These are phyloP conservation scores for Antennarius striatus DNA, from an alignment of 2,113 vertebrate species.

Conservation along the genomic window DNA sequence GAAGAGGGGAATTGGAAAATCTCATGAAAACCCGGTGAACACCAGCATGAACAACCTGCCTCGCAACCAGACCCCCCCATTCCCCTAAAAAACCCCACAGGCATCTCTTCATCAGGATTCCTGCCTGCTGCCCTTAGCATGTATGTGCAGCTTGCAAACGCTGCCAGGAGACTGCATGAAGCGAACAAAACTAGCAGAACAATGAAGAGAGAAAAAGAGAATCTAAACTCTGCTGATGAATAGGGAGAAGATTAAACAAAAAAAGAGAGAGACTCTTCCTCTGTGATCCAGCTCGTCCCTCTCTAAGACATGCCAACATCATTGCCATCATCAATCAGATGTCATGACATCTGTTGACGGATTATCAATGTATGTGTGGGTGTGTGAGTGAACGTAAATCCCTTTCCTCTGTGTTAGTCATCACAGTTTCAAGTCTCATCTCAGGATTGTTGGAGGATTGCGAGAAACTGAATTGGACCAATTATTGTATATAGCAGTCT, in stretches of 20 bases:
- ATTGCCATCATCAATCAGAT: slow-evolving; percentile 53
- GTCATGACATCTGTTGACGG: slow-evolving; percentile 34
- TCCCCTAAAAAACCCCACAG: slow-evolving; percentile 6
- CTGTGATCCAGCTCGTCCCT: slow-evolving; percentile 37
- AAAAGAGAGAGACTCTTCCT: slow-evolving; percentile 22
- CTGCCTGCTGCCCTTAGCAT: slow-evolving; percentile 50
- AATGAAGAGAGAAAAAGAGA: slow-evolving; percentile 6
- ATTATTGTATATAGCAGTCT: slow-evolving; percentile 52
- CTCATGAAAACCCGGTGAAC: slow-evolving; percentile 67
- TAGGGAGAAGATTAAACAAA: slow-evolving; percentile 11
- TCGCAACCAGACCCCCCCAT: slow-evolving; percentile 42
- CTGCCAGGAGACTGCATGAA: slow-evolving; percentile 67
- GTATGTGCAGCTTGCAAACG: slow-evolving; percentile 49
- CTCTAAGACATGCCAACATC: slow-evolving; percentile 39
- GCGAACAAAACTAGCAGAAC: slow-evolving; percentile 35
- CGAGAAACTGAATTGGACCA: slow-evolving; percentile 66
- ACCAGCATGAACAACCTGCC: slow-evolving; percentile 81
- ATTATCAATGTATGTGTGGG: slow-evolving; percentile 15
- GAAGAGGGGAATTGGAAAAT: slow-evolving; percentile 26
- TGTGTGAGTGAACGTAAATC: slow-evolving; percentile 17
- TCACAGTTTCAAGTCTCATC: slow-evolving; percentile 72
- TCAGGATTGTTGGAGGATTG: slow-evolving; percentile 74
- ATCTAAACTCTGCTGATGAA: too few species aligned
- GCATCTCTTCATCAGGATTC: slow-evolving; percentile 32
- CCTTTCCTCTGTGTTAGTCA: slow-evolving; percentile 47